A percentile compares a stretch with the other conserved stretches of the same genome.
phyloP scores from a whole-genome alignment of 2,113 vertebrate genomes.

The Orthochromis malagaraziensis region DNA sequence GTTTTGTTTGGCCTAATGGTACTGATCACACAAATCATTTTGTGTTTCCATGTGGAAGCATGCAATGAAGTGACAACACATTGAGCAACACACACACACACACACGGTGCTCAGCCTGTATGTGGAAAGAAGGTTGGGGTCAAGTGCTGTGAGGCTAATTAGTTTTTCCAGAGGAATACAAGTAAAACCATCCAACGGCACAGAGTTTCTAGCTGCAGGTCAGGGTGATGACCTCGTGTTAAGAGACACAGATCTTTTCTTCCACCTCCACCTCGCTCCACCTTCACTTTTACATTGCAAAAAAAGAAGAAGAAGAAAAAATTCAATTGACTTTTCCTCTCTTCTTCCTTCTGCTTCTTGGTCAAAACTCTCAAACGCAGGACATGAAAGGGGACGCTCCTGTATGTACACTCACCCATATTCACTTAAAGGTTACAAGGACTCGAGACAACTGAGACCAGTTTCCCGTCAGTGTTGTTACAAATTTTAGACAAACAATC shows the following conservation, averaged over 20 bases:
- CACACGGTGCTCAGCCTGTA: neutral
- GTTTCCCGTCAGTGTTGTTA: neutral
- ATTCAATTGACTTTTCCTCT: neutral
- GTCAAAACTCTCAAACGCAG: neutral
- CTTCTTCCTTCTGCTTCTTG: neutral
- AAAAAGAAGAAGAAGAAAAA: neutral
- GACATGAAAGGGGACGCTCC: neutral
- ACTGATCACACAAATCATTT: neutral
- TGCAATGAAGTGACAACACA: neutral
- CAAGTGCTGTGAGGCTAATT: constrained; percentile 40
- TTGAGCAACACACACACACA: neutral
- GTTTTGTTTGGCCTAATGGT: neutral
- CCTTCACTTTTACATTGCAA: neutral
- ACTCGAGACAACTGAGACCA: neutral
- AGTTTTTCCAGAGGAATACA: constrained; percentile 32
- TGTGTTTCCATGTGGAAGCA: neutral
- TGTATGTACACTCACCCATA: neutral
- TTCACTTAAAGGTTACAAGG: constrained; percentile 25
- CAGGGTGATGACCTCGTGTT: constrained; percentile 14
- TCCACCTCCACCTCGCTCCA: neutral
- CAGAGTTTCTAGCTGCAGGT: neutral
- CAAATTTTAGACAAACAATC: neutral
- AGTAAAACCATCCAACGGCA: constrained; percentile 16
- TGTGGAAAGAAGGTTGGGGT: neutral
- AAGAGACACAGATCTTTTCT: constrained; percentile 15